Base-by-base conservation (phyloP, 2,888 invertebrate species). In the Leucoptera coffeella region DNA sequence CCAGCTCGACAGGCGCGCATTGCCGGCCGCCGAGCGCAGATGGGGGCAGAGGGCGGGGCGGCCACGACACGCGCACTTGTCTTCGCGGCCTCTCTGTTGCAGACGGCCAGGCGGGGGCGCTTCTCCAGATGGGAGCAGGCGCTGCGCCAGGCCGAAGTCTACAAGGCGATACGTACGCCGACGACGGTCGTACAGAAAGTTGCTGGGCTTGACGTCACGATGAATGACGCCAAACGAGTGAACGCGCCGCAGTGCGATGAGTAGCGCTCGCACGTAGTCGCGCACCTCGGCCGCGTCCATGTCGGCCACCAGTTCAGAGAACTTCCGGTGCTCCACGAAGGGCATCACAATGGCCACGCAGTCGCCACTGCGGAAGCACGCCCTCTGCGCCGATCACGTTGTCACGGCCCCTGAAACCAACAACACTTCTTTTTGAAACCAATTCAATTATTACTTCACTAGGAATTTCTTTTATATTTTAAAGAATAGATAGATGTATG, bases 291-390 rank as follows among this genome's bases (percentile, higher is more conserved):
- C 45, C 2, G 76, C 71, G 36, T 72, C 75, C 83, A 87, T 82
- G 31, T 76, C 69, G 12, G 71, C 72, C 28, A 86, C 77, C 42
- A 88, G 42, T 88, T 86, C 80, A 88, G 60, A 74, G 56, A 87
- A 90, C 40, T 78, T 81, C 41, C 80, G 80, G 50, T 92, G 91
- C 34, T 79, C 80, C 69, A 91, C 80, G 47, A 85, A 90, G 3
- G 91, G 90, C 92, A 92, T 91, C 26, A 91, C 77, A 51, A 93
- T 86, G 27, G 86, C 86, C 32, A 90, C 81, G 30, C 86, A 83
- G 41, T 89, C 87, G 34, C 76, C 71, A 40, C 82, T 75, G 27
- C 90, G 75, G 24, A 91, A 59, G 44, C 88, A 89, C 34, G 86
- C n/a, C 61, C 36, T 85, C 80, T 30, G 91, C 76, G 26, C 85